A percentile compares a stretch with the other conserved stretches of the same genome.
Conservation (phyloP, 2,888 invertebrate species). For the Eupithecia insigniata region DNA sequence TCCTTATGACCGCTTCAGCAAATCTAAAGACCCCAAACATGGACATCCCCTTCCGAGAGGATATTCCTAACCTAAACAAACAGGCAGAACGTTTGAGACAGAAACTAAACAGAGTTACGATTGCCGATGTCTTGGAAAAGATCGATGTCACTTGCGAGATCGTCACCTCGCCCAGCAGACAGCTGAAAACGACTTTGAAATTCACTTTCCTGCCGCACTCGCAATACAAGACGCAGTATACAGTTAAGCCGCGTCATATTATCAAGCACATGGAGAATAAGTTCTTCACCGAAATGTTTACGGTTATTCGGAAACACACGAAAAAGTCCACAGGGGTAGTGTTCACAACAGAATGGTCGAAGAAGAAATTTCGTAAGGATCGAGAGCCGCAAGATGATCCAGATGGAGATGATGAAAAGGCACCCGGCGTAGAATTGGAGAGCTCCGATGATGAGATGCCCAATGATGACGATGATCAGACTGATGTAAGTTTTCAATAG, state of each 20-base stretch:
- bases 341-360: slow-evolving; percentile 79
- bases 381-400: slow-evolving; percentile 67
- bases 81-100: slow-evolving; percentile 88
- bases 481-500: slow-evolving; percentile 64
- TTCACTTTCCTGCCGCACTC: slow-evolving; percentile 90
- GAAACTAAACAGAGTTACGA: slow-evolving; percentile 90
- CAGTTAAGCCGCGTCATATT: slow-evolving; percentile 87
- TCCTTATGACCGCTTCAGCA: slow-evolving; percentile 97
- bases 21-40: slow-evolving; percentile 98
- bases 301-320: slow-evolving; percentile 84
- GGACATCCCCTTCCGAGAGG: slow-evolving; percentile 92
- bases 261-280: slow-evolving; percentile 89
- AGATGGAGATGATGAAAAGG: slow-evolving; percentile 63
- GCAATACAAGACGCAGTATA: slow-evolving; percentile 89
- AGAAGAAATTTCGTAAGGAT: slow-evolving; percentile 59
- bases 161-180: slow-evolving; percentile 80
- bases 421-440: slow-evolving; percentile 66
- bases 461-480: slow-evolving; percentile 82
- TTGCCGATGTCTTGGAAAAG: slow-evolving; percentile 91
- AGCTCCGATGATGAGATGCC: slow-evolving; percentile 88
- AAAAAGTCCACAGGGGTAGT: slow-evolving; percentile 81
- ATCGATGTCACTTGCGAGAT: slow-evolving; percentile 86
- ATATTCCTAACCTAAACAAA: slow-evolving; percentile 73
- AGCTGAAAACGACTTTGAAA: slow-evolving; percentile 86
- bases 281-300: slow-evolving; percentile 88